phyloP scores from a whole-genome alignment of 2,888 invertebrate species.

The Tiliacea aurago region DNA sequence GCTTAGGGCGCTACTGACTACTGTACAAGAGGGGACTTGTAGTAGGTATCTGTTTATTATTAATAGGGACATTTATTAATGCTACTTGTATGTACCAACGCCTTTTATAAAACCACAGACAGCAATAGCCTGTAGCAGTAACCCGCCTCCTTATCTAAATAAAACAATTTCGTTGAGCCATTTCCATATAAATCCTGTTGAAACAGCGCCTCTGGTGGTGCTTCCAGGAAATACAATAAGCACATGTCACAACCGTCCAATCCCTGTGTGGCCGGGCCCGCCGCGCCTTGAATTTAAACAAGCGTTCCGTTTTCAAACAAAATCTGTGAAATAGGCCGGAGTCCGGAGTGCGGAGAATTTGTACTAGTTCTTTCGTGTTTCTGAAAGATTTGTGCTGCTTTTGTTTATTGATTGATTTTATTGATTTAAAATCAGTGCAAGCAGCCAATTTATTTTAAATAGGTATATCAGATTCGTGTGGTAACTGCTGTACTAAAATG shows the following conservation, averaged over 20 bases:
- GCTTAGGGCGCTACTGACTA: too few species aligned
- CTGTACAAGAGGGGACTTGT: too few species aligned
- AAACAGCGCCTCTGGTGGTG: slow-evolving; percentile 61
- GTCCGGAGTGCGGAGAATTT: slow-evolving; percentile 26
- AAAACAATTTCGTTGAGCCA: slow-evolving; percentile 60
- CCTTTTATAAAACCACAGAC: slow-evolving; percentile 15
- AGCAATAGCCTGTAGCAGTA: background rate
- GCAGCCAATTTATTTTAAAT: background rate
- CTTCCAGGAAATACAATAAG: slow-evolving; percentile 78
- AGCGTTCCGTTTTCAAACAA: slow-evolving; percentile 68
- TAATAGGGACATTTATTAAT: too few species aligned
- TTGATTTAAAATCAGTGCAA: background rate
- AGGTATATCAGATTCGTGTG: background rate
- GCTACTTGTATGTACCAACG: too few species aligned
- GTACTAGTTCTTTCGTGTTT: slow-evolving; percentile 4
- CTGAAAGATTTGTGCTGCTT: slow-evolving; percentile 5
- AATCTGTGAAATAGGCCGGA: slow-evolving; percentile 65
- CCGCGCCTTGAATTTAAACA: slow-evolving; percentile 77
- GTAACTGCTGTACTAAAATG: background rate
- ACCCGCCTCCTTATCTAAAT: slow-evolving; percentile 39
- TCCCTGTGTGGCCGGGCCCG: slow-evolving; percentile 66
- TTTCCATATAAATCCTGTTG: slow-evolving; percentile 66
- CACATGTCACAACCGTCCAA: slow-evolving; percentile 72
- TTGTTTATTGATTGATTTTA: background rate
- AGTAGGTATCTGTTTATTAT: too few species aligned